Evolutionary conservation across 2,797 vertebrate species (phyloP).

Genomic region (Sebastes taczanowskii): DNA sequence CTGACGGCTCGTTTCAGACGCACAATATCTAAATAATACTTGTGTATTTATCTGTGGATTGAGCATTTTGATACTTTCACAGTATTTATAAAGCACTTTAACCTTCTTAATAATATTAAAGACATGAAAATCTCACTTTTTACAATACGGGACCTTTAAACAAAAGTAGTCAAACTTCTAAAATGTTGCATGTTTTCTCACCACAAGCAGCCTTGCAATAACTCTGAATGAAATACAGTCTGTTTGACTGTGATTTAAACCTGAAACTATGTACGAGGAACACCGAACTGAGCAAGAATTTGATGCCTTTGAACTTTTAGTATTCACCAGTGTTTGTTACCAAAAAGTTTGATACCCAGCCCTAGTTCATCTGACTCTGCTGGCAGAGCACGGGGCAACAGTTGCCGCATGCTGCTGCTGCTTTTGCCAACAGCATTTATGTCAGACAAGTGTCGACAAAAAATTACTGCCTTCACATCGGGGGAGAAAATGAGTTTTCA

Average conservation of each 20-base stretch:
- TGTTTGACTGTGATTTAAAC: neutral
- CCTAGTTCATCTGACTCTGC: neutral
- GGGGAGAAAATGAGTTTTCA: slow-evolving; percentile 50
- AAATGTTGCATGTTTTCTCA: neutral
- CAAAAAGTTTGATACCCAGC: neutral
- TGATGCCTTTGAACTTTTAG: neutral
- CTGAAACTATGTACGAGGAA: neutral
- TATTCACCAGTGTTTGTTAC: neutral
- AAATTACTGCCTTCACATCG: slow-evolving; percentile 20
- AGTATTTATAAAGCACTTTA: no score
- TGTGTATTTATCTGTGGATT: no score
- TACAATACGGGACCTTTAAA: neutral
- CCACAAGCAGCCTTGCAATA: neutral
- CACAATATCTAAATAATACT: no score
- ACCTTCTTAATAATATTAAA: accelerated
- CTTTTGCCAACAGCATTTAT: neutral
- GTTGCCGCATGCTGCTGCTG: neutral
- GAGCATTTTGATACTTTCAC: no score
- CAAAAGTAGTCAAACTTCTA: neutral
- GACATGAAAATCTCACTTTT: no score
- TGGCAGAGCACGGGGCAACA: neutral
- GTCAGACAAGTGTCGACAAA: slow-evolving; percentile 41
- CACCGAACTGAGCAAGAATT: neutral
- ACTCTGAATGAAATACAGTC: neutral
- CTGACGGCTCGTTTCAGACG: no score